Base-by-base conservation (phyloP, 2,888 invertebrate species). In the Elmis aenea region DNA sequence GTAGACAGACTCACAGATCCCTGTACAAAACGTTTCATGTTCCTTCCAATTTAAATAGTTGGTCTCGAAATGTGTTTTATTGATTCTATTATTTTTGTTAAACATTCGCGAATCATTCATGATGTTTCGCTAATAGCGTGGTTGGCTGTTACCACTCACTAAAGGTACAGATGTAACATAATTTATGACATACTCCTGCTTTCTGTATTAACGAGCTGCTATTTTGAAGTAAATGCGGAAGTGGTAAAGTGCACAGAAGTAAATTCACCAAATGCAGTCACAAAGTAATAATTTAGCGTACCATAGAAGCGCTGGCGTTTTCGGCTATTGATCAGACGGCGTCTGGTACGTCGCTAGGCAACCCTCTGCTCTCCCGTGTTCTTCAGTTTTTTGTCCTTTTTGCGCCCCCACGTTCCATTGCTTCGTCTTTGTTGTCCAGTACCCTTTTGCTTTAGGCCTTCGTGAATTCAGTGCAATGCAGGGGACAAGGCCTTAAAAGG, bases 311-410 rank as follows among this genome's bases (percentile, higher is more conserved):
- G 42, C 45, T 39, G 45, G 48, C 48, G 48, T 38, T 48, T 47
- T 47, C 52, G 44, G 50, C 54, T 61, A 62, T 62, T 55, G 62
- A 62, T 61, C 62, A 62, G 58, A 55, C 57, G 55, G 57, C 59
- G 59, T 62, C 61, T 60, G 58, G 54, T 50, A 46, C 50, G 62
- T 61, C 56, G 62, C 61, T 55, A 58, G 51, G 62, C 59, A 60
- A 62, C 60, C 46, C 43, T 38, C 51, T 34, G 39, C 33, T 48
- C 42, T 42, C 35, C 42, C 44, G 26, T 29, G 30, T 21, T 20
- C 13, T 18, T 16, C 21, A 23, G 26, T 36, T 39, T 22, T 29
- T 5, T 26, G 24, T 36, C 42, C 21, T 27, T 5, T 26, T 42
- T 33, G 33, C 33, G 18, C 38, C 13, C n/a, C 26, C 16, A 9